phyloP scores from a whole-genome alignment of 2,113 vertebrate species.

The Struthio camelus region DNA sequence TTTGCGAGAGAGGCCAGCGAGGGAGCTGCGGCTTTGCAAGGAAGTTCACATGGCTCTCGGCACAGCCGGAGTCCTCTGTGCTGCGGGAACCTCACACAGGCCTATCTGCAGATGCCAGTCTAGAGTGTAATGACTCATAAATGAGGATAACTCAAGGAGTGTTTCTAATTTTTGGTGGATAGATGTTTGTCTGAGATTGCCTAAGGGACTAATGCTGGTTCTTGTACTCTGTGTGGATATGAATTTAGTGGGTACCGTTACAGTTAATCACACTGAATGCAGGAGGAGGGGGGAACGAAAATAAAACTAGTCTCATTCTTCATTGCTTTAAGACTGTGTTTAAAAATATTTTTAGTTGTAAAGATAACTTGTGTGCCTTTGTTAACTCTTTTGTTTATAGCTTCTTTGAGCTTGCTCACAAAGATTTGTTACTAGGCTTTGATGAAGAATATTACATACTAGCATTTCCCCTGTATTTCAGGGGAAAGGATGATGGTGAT shows the following conservation, averaged over 20 bases:
- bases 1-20: neutral
- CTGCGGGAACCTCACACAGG: neutral
- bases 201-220: neutral
- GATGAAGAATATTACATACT: neutral
- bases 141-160: conserved; percentile 1
- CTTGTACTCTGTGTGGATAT: neutral
- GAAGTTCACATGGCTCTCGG: neutral
- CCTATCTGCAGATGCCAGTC: neutral
- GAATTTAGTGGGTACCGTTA: conserved; percentile 11
- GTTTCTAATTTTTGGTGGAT: neutral
- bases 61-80: neutral
- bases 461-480: neutral
- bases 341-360: conserved; percentile 23
- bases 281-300: neutral
- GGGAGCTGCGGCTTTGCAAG: neutral
- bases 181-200: conserved; percentile 1
- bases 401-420: neutral
- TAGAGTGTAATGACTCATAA: neutral
- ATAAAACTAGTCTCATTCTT: conserved; percentile 14
- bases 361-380: neutral
- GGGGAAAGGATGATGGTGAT: neutral
- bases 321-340: too few species aligned
- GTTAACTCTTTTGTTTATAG: neutral
- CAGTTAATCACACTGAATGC: neutral
- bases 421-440: neutral